Base-by-base conservation (phyloP, 2,797 vertebrate genomes). In the Manis pentadactyla region DNA sequence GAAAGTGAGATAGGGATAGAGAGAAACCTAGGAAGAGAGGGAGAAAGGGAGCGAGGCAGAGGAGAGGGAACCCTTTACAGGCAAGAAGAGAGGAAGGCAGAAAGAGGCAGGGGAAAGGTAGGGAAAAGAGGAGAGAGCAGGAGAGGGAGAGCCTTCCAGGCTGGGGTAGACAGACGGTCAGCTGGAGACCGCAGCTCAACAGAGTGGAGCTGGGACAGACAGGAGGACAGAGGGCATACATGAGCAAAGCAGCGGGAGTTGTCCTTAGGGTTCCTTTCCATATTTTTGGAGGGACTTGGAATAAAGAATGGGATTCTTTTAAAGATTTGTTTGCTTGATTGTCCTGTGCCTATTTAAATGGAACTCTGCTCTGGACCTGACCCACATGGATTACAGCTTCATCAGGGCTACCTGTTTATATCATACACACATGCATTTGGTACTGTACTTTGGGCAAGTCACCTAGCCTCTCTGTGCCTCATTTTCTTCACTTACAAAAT, bases 341-440 rank as follows among this genome's bases (percentile, higher is more conserved):
- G 14, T 27, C 27, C 18, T 7, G 49, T 15, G 42, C 37, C 75
- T 51, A 0, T 90, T 64, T 79, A 74, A 27, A 11, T 2, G 68
- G 53, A n/a, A 27, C 25, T 69, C 61, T 34, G 87, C 75, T 51
- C 14, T 23, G 88, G 63, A 49, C 75, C 78, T 2, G 5, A 83
- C 14, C 10, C 42, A 5, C 18, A 34, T 0, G 29, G 19, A 37
- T 49, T 27, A 13, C 1, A 27, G 85, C 29, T 69, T 53, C 61
- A 5, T 42, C 37, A 69, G 59, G 21, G 13, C 55, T 25, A 23
- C 0, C 25, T 0, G 5, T 21, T 29, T n/a, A 17, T 4, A 74
- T 2, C 37, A 25, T 2, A 12, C 4, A 46, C 4, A 2, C 0
- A n/a, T 0, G 7, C 3, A 21, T 51, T 68, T 21, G 19, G 25